Conservation (phyloP, 2,113 vertebrate genomes). For the Arothron firmamentum region DNA sequence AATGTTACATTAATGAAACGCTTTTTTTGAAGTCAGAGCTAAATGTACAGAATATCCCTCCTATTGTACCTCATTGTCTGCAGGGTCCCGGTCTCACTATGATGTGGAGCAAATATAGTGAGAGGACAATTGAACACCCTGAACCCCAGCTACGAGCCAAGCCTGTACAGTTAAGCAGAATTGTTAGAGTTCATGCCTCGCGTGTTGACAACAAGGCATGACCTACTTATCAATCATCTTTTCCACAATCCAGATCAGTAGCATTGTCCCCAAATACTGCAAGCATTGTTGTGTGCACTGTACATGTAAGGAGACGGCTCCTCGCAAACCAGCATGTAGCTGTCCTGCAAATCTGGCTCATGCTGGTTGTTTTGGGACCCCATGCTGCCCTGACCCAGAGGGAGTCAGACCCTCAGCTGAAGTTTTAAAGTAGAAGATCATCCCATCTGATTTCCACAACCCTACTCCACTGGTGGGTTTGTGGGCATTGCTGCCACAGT, state of each 20-base stretch:
- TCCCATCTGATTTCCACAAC: no score
- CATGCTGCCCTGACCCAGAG: not conserved
- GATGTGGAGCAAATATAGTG: conserved; percentile 1
- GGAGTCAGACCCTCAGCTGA: not conserved
- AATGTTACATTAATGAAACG: not conserved
- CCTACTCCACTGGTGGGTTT: no score
- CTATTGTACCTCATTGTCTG: not conserved
- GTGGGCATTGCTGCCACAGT: no score
- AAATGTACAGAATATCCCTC: not conserved
- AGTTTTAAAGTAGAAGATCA: no score
- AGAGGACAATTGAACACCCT: conserved; percentile 13
- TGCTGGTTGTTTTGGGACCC: conserved; percentile 25
- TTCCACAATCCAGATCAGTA: conserved; percentile 60
- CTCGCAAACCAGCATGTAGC: conserved; percentile 37
- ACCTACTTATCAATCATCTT: conserved; percentile 73
- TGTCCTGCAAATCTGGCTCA: conserved; percentile 21
- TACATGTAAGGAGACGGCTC: conserved; percentile 49
- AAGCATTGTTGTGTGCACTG: conserved; percentile 63
- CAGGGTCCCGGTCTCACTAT: not conserved
- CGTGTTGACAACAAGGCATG: conserved; percentile 70
- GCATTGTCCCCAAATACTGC: conserved; percentile 65
- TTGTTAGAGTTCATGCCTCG: conserved; percentile 65
- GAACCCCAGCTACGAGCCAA: conserved; percentile 23
- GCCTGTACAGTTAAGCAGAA: conserved; percentile 33
- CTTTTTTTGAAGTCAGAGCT: not conserved